Evolutionary conservation across 2,113 vertebrate genomes (phyloP).

Genomic region (Sclerurus mexicanus): DNA sequence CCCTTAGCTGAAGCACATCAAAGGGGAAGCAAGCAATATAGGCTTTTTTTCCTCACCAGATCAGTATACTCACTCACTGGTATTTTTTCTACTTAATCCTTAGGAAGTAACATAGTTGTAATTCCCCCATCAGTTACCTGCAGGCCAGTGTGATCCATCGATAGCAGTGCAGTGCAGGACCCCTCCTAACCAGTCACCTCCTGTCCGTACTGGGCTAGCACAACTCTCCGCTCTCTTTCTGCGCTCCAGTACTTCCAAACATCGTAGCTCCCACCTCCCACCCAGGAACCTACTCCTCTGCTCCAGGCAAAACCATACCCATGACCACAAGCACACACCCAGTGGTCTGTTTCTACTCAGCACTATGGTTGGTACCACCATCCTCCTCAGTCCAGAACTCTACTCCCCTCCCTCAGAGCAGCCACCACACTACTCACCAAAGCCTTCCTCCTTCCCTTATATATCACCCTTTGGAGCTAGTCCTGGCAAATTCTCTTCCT

Average conservation of each 20-base stretch:
- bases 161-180: fast-evolving
- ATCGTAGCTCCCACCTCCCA: background rate
- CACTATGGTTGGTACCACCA: background rate
- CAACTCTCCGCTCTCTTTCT: background rate
- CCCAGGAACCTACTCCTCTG: background rate
- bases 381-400: background rate
- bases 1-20: background rate
- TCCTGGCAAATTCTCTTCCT: background rate
- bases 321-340: background rate
- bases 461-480: background rate
- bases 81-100: background rate
- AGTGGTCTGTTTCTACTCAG: background rate
- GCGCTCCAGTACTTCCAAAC: fast-evolving
- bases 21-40: background rate
- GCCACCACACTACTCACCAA: background rate
- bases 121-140: background rate
- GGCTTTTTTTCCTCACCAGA: background rate
- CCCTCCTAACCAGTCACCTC: background rate
- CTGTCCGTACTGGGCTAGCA: background rate
- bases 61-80: background rate
- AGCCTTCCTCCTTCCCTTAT: background rate
- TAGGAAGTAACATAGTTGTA: background rate
- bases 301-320: background rate
- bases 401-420: background rate
- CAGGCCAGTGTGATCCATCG: background rate